Evolutionary conservation across 2,888 invertebrate genomes (phyloP).

Genomic region (Ormyrus nitidulus): DNA sequence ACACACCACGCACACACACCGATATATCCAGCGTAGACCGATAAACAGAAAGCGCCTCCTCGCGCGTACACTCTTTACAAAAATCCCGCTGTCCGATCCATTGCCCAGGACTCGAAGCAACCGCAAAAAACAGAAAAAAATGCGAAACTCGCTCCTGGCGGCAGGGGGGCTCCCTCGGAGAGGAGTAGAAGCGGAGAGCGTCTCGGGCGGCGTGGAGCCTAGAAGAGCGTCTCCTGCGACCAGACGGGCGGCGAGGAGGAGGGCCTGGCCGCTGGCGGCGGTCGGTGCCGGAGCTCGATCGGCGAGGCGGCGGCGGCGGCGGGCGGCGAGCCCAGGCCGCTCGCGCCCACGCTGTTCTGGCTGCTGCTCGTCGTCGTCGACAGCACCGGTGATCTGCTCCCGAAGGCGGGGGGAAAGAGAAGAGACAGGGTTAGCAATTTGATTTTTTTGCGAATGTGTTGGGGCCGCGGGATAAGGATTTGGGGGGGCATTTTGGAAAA

Average conservation of each 20-base stretch:
- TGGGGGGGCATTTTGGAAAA: neutral
- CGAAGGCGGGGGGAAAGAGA: neutral
- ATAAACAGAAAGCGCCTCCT: no score
- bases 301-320: constrained; percentile 61
- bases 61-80: no score
- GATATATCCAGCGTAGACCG: no score
- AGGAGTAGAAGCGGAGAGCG: neutral
- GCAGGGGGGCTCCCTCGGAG: neutral
- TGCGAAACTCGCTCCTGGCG: neutral
- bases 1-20: no score
- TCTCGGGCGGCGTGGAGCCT: constrained; percentile 67
- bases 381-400: constrained; percentile 65
- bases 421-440: no score
- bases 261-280: constrained; percentile 54
- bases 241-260: constrained; percentile 71
- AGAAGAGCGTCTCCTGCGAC: constrained; percentile 89
- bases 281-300: constrained; percentile 71
- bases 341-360: constrained; percentile 64
- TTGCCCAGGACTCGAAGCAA: no score
- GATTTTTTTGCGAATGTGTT: no score
- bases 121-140: no score
- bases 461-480: no score
- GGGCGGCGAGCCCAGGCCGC: constrained; percentile 42
- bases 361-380: constrained; percentile 71
- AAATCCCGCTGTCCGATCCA: no score